Evolutionary conservation across 2,113 vertebrate species (phyloP).

Genomic region (Varanus salvator): DNA sequence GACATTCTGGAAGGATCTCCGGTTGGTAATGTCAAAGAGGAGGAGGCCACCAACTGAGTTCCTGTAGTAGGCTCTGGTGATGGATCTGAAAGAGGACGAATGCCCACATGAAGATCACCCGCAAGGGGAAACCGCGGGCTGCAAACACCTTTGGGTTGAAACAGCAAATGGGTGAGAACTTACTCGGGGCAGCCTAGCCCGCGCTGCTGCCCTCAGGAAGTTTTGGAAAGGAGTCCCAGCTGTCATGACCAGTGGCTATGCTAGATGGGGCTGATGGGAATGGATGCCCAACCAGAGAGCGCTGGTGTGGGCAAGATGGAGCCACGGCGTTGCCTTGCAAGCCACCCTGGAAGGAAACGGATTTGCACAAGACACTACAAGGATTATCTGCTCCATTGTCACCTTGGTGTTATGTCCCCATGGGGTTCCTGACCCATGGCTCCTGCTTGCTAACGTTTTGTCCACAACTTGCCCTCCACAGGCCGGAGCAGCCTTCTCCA

Average conservation of each 20-base stretch:
- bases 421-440: not conserved
- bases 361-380: not conserved
- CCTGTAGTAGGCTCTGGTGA: slow-evolving; percentile 92
- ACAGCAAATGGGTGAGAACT: too few relatives aligned
- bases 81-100: slow-evolving; percentile 81
- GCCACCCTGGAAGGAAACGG: not conserved
- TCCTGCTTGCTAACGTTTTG: not conserved
- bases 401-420: not conserved
- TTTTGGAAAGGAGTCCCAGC: too few relatives aligned
- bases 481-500: too few relatives aligned
- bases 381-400: not conserved
- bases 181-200: not conserved
- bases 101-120: slow-evolving; percentile 41
- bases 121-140: not conserved
- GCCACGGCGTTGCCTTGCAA: too few relatives aligned
- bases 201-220: too few relatives aligned
- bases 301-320: too few relatives aligned
- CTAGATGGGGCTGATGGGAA: too few relatives aligned
- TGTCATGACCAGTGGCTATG: too few relatives aligned
- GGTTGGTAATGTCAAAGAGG: slow-evolving; percentile 98
- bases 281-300: too few relatives aligned
- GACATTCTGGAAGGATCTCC: slow-evolving; percentile 95
- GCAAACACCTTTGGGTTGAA: not conserved
- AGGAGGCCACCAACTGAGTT: slow-evolving; percentile 97
- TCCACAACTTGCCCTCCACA: not conserved